Conservation (phyloP, 2,113 vertebrate species). For the Accipiter virgatus region DNA sequence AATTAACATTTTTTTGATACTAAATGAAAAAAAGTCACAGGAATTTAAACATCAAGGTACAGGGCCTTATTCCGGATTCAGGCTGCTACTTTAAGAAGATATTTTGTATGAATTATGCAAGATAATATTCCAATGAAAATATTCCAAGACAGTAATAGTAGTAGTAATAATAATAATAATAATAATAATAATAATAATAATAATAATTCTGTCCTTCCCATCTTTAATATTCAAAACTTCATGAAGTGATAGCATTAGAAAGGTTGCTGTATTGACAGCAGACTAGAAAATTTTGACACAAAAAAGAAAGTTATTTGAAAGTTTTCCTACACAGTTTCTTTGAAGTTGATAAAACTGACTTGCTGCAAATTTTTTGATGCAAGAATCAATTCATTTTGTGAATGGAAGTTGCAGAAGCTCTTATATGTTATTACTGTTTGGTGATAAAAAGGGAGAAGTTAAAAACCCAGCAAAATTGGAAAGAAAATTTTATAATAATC, state of each 20-base stretch:
- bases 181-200: background rate
- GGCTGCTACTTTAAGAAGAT: background rate
- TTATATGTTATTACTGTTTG: background rate
- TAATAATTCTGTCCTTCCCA: background rate
- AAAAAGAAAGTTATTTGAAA: background rate
- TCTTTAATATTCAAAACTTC: background rate
- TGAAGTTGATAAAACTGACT: background rate
- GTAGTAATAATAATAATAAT: background rate
- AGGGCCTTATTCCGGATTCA: background rate
- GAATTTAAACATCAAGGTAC: background rate
- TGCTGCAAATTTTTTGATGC: background rate
- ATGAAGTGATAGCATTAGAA: background rate
- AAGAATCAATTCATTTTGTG: background rate
- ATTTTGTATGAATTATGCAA: background rate
- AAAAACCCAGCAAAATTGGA: background rate
- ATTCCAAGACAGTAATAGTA: background rate
- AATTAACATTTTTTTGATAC: background rate
- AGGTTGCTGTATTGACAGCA: background rate
- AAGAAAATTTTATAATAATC: background rate
- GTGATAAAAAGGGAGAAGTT: background rate
- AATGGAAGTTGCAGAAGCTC: background rate
- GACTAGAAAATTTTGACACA: background rate
- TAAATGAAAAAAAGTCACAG: background rate
- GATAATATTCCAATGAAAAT: background rate
- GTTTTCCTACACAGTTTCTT: background rate